A percentile compares a stretch with the other conserved stretches of the same genome.
Conservation (phyloP, 2,797 vertebrate species). For the Natrix natrix region DNA sequence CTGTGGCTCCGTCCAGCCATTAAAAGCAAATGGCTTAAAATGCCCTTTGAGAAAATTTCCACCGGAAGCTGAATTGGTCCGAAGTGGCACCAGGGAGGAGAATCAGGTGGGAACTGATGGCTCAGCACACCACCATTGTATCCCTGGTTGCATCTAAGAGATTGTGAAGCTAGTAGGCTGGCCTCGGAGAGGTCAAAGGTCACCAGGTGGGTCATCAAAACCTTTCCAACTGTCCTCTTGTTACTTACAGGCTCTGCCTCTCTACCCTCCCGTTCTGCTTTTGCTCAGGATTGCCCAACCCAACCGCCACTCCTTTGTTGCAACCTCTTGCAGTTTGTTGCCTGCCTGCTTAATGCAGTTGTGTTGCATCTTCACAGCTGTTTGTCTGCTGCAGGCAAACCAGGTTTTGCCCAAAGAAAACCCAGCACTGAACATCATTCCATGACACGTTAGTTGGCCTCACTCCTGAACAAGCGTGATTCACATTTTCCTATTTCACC, state of each 20-base stretch:
- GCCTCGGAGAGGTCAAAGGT: accelerated
- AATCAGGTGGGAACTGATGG: background rate
- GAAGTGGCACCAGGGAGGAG: background rate
- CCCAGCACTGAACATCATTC: background rate
- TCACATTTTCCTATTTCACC: background rate
- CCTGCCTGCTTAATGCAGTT: background rate
- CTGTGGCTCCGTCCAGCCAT: background rate
- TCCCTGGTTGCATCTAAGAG: background rate
- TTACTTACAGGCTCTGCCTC: background rate
- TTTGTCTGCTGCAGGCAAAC: background rate
- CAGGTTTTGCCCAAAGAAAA: background rate
- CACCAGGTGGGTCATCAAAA: background rate
- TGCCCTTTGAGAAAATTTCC: background rate
- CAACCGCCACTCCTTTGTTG: background rate
- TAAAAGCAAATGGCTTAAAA: background rate
- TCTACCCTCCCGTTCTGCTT: background rate
- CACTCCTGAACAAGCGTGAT: too few species aligned
- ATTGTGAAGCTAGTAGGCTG: background rate
- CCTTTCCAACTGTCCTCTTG: background rate
- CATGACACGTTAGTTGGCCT: background rate
- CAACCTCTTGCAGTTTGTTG: too few species aligned
- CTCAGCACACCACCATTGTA: background rate
- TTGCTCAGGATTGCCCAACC: background rate
- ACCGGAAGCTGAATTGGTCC: background rate
- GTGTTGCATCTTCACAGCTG: background rate